Base-by-base conservation (phyloP, 2,797 vertebrate species). In the Takifugu ocellatus region DNA sequence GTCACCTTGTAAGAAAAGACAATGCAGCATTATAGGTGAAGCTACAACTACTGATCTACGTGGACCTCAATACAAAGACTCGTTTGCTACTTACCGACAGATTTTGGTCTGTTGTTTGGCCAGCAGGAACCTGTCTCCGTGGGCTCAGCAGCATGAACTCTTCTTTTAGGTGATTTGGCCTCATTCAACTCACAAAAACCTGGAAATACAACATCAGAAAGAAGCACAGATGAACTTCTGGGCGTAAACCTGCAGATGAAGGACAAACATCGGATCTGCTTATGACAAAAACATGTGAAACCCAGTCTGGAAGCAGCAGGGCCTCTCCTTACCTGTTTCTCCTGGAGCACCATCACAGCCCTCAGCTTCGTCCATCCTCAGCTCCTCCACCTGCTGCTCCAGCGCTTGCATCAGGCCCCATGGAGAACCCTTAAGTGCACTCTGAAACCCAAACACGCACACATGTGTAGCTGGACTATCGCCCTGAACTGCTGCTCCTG, bases 311-410 rank as follows among this genome's bases (percentile, higher is more conserved):
- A 51, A 71, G 66, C 86, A 94, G 93, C 94, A 26, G 93, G 87
- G 90, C 25, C 81, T 82, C 63, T 87, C 88, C 75, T 94, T 90
- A 44, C 69, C 70, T 7, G 75, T 39, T 21, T 86, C 83, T 62
- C 75, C 82, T 42, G 82, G 84, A 54, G 67, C 71, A 27, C 71
- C 74, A 11, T 88, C 85, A 24, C 63, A 77, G 27, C 75, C 51
- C 1, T 75, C 51, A 2, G 64, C 74, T 0, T 61, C 36, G 71
- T 91, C 82, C 45, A 94, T 69, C 43, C 88, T 89, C 75, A 95
- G 79, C 60, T 94, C 92, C 51, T 91, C 91, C 68, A 95, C 84
- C 79, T 96, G 93, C 82, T 94, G 91, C 44, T 94, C 93, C 83
- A 96, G 71, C n/a, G 90, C 87, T 85, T 91, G 90, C 87, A 95